Evolutionary conservation across 2,888 invertebrate genomes (phyloP), one percentile per base, ranked within the genome.

Genomic region (Apamea crenata): DNA sequence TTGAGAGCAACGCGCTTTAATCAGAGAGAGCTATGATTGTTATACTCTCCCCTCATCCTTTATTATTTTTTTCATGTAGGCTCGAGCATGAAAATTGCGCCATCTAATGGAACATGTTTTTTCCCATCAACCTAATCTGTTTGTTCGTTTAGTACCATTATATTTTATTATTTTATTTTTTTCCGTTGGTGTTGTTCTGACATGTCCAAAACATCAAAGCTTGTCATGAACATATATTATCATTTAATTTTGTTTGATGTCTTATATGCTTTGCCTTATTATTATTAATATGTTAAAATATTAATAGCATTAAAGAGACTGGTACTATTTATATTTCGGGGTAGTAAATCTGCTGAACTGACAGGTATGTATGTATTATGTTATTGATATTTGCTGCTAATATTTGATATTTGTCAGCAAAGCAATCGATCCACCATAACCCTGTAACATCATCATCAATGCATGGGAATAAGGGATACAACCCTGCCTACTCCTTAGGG

Each of bases 1-100:
- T 81, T 84, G 59, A 71, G 85, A 71, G 85, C 80, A 84, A 71
- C 70, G 80, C 80, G 66, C n/a, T 84, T 81, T 85, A 85, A 85
- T 85, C 82, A 81, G 59, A 63, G 67, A 65, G 74, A 81, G 82
- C 82, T 69, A 82, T 85, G 82, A 82, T 85, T 82, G 82, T 85
- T 69, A 81, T 53, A 61, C 29, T 80, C 84, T 84, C 81, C 73
- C 82, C 81, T 82, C 68, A 50, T 59, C 63, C 47, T 63, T 80
- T 80, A 67, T 81, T 79, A 16, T 84, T 71, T 82, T 85, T 85
- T 85, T 81, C 81, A 82, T 80, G 85, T 82, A 69, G 65, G 68
- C 85, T 29, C 32, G 36, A 61, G 86, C 69, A 77, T 86, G 83
- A 77, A 84, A 77, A 83, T 73, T 71, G 66, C 36, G 67, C 59